Evolutionary conservation across 2,113 vertebrate genomes (phyloP), one percentile per base, ranked within the genome.

Genomic region (Thryonomys swinderianus): DNA sequence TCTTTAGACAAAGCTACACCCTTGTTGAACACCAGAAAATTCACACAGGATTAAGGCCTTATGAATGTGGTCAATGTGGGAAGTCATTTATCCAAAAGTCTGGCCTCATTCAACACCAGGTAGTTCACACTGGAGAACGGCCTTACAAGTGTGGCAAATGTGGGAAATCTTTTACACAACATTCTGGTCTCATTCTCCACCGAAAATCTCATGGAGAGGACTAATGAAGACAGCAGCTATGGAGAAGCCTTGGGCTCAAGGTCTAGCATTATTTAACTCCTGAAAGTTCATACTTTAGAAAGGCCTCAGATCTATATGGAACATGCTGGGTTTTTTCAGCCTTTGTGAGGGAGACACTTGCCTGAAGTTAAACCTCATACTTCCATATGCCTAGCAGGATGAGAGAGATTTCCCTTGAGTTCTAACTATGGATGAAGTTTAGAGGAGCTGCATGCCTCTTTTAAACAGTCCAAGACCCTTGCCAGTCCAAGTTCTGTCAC

Each of bases 11-110:
- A 45, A 88, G 92, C 27, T 95, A 94, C 11, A 91, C 85, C 37
- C 91, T 97, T 0, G 61, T 96, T 88, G 90, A 95, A 18, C 97
- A 97, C 76, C 53, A 62, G 74, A 97, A 87, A 73, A 95, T 93
- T 74, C 97, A 97, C 25, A 96, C 94, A 3, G 90, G 95, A 18
- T 76, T 88, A 66, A 97, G 84, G 37, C 67, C 94, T 7, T 97
- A 93, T 78, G 67, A 88, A 3, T 98, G 97, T 66, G 48, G 57
- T 37, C 85, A 95, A 27, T 97, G 97, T 71, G 92, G 90, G 18
- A 97, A 97, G 40, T 95, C 94, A 42, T 97, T 98, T 66, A 95
- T 91, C 61, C 96, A 94, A 71, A 97, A 76, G 61, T 92, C 95
- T 30, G 91, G 93, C 25, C 92, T 98, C 3, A 83, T 90, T 61